Conservation (phyloP, 2,888 invertebrate species). For the Epinotia ramella region DNA sequence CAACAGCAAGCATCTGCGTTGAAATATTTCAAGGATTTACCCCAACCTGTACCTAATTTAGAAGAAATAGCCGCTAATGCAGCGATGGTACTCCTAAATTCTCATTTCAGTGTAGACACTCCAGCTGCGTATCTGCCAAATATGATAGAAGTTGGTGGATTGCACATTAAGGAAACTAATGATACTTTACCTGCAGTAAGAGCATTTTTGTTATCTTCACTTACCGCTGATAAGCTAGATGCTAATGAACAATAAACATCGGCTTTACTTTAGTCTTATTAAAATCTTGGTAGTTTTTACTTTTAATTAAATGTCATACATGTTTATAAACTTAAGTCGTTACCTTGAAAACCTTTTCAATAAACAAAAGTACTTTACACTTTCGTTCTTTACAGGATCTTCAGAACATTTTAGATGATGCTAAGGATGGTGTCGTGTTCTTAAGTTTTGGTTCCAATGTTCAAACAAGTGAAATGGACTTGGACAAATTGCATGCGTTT, state of each 20-base stretch:
- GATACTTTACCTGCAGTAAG: conserved; percentile 33
- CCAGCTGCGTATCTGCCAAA: conserved; percentile 66
- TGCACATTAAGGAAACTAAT: conserved; percentile 38
- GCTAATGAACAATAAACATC: not conserved
- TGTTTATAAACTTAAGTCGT: too few species aligned
- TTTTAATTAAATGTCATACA: not conserved
- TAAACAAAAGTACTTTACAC: too few species aligned
- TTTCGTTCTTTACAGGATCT: conserved; percentile 54
- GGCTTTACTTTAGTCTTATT: not conserved
- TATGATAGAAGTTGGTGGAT: conserved; percentile 73
- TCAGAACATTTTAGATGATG: conserved; percentile 56
- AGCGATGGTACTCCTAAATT: conserved; percentile 63
- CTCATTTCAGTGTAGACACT: conserved; percentile 62
- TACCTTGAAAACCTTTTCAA: too few species aligned
- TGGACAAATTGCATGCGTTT: conserved; percentile 53
- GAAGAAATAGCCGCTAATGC: conserved; percentile 54
- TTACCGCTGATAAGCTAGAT: not conserved
- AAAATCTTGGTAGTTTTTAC: not conserved
- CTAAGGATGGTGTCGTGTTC: conserved; percentile 58
- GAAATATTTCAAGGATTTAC: conserved; percentile 50
- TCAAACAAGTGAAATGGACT: conserved; percentile 55
- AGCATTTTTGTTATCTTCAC: not conserved
- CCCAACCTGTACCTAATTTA: conserved; percentile 47
- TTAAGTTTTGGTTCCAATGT: conserved; percentile 65
- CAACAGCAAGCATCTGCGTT: conserved; percentile 51